These are phyloP conservation scores for Melanostoma scalare DNA, from an alignment of 2,888 invertebrate species.

Conservation along the genomic window DNA sequence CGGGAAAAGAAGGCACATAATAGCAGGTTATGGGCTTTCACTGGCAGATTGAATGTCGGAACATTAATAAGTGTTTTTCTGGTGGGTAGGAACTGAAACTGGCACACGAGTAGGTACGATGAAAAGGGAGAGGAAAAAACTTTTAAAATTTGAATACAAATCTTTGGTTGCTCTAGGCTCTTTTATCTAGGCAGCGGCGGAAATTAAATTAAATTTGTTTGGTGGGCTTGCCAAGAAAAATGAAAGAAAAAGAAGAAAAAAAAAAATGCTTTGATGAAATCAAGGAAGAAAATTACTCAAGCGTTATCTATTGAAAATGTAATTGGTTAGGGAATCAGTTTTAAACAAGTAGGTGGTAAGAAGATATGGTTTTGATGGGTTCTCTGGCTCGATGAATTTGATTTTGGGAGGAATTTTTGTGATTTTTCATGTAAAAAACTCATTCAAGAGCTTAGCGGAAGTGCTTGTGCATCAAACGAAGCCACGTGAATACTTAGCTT, in stretches of 20 bases:
- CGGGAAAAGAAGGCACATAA: slow-evolving; percentile 46
- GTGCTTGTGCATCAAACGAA: too few species aligned
- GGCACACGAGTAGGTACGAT: slow-evolving; percentile 2
- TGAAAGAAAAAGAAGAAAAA: not conserved
- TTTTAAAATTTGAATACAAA: slow-evolving; percentile 24
- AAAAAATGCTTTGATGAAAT: slow-evolving; percentile 18
- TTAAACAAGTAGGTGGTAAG: not conserved
- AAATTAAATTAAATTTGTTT: slow-evolving; percentile 29
- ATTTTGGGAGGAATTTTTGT: too few species aligned
- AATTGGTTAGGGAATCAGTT: slow-evolving; percentile 13
- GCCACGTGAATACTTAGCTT: too few species aligned
- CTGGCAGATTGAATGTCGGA: slow-evolving; percentile 57
- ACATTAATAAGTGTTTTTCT: slow-evolving; percentile 51
- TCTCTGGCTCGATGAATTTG: too few species aligned
- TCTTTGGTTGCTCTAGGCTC: slow-evolving; percentile 30
- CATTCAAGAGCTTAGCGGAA: too few species aligned
- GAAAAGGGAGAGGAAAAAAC: slow-evolving; percentile 7
- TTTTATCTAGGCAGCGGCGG: slow-evolving; percentile 16
- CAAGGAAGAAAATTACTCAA: slow-evolving; percentile 7
- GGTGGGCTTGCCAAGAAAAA: not conserved
- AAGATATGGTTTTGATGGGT: too few species aligned
- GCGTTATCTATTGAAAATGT: slow-evolving; percentile 6
- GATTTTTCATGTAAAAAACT: too few species aligned
- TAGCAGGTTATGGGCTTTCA: slow-evolving; percentile 47
- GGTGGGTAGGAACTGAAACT: not conserved